Percentiles rank a stretch among this genome's conserved stretches.
Conservation (phyloP, 2,113 vertebrate species). For the Gila orcuttii region DNA sequence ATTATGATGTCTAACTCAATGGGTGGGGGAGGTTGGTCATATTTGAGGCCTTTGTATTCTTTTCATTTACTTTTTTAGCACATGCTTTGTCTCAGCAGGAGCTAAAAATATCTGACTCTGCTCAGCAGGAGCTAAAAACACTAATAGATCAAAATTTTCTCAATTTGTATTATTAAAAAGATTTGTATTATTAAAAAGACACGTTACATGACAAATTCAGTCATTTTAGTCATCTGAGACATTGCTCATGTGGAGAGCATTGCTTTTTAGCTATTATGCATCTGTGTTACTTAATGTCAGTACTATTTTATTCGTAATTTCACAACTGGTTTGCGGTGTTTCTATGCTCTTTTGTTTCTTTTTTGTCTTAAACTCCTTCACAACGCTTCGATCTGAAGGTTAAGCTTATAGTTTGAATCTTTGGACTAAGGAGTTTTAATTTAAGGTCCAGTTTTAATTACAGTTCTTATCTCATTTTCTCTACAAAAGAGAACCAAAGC, state of each 20-base stretch:
- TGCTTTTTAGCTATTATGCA: not conserved
- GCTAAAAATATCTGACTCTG: not conserved
- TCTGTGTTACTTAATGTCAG: not conserved
- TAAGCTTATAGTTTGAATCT: not conserved
- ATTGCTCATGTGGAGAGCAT: not conserved
- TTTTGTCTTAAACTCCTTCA: not conserved
- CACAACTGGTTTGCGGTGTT: not conserved
- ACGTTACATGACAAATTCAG: not conserved
- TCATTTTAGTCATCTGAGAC: not conserved
- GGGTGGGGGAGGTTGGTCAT: not conserved
- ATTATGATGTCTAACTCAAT: conserved; percentile 19
- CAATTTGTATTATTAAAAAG: conserved; percentile 9
- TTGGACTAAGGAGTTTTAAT: not conserved
- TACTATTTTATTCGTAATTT: not conserved
- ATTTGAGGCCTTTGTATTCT: not conserved
- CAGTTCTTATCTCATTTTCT: not conserved
- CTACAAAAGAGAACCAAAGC: not conserved
- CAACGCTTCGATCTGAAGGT: not conserved
- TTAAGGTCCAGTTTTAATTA: not conserved
- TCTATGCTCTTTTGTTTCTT: not conserved
- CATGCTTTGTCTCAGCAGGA: not conserved
- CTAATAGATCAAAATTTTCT: not conserved
- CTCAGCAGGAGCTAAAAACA: not conserved
- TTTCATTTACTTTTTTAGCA: not conserved
- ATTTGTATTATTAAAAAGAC: not conserved